Conservation (phyloP, 64 coral and sea anemone species). For the Stylophora pistillata region DNA sequence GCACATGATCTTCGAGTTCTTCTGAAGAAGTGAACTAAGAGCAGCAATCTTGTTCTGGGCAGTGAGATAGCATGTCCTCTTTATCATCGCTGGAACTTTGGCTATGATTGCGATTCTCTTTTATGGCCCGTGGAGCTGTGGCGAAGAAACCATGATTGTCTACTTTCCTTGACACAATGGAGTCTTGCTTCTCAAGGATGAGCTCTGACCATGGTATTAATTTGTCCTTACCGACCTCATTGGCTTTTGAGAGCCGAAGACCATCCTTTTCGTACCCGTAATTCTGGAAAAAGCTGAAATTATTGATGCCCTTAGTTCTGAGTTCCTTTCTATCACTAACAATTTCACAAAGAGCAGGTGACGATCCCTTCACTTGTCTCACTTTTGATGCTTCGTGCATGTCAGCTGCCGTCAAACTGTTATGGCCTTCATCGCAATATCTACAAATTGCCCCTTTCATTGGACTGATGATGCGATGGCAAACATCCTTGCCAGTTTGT, state of each 20-base stretch:
- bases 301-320: neutral
- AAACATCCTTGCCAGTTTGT: neutral
- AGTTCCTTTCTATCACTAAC: neutral
- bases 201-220: conserved; percentile 14
- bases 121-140: conserved; percentile 17
- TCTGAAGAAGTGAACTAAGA: neutral
- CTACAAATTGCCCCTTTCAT: neutral
- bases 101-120: no score
- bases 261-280: conserved; percentile 40
- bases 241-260: conserved; percentile 47
- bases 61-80: no score
- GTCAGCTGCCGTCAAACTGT: neutral
- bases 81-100: no score
- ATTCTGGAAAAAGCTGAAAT: conserved; percentile 59
- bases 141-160: conserved; percentile 18
- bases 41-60: no score
- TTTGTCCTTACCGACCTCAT: conserved; percentile 29
- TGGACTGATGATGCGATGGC: no score
- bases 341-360: conserved; percentile 3
- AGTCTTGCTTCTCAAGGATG: neutral
- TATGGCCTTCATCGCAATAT: conserved; percentile 19
- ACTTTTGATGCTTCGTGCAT: no score
- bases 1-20: conserved; percentile 22
- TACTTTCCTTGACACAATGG: neutral
- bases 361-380: no score